These are phyloP conservation scores for Troides oblongomaculatus DNA, from an alignment of 2,888 invertebrate genomes.

Conservation along the genomic window DNA sequence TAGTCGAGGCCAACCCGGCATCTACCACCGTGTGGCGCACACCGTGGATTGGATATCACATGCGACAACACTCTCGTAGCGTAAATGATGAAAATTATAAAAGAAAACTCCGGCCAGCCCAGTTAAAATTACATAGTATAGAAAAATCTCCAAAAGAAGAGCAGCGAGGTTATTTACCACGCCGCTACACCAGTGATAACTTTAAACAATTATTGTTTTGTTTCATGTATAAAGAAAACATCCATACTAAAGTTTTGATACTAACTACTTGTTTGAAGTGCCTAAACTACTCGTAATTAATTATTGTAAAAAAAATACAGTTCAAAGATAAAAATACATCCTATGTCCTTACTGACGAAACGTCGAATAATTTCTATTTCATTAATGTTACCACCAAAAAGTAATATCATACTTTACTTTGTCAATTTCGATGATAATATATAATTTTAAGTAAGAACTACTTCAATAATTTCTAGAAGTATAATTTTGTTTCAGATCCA, in stretches of 20 bases:
- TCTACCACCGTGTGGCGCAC: constrained; percentile 95
- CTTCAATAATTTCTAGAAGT: not conserved
- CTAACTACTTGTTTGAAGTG: not conserved
- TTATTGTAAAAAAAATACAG: not conserved
- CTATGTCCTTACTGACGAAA: constrained; percentile 11
- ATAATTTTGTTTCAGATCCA: not conserved
- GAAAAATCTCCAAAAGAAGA: not conserved
- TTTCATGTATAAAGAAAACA: not conserved
- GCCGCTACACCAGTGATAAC: constrained; percentile 19
- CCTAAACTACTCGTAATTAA: not conserved
- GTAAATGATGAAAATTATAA: not conserved
- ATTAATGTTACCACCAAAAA: constrained; percentile 29
- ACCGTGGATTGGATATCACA: constrained; percentile 95
- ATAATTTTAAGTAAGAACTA: not conserved
- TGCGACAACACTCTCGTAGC: constrained; percentile 74
- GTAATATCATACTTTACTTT: constrained; percentile 17
- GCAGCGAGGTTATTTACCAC: constrained; percentile 7
- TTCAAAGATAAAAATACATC: not conserved
- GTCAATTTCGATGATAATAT: not conserved
- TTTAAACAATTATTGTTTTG: not conserved
- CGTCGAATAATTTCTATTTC: constrained; percentile 17
- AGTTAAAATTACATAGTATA: not conserved
- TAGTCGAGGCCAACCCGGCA: constrained; percentile 95
- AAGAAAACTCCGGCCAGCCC: not conserved
- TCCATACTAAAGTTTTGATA: constrained; percentile 4